A percentile compares a stretch with the other conserved stretches of the same genome.
Conservation (phyloP, 2,113 vertebrate species). For the Corydoras maculifer region DNA sequence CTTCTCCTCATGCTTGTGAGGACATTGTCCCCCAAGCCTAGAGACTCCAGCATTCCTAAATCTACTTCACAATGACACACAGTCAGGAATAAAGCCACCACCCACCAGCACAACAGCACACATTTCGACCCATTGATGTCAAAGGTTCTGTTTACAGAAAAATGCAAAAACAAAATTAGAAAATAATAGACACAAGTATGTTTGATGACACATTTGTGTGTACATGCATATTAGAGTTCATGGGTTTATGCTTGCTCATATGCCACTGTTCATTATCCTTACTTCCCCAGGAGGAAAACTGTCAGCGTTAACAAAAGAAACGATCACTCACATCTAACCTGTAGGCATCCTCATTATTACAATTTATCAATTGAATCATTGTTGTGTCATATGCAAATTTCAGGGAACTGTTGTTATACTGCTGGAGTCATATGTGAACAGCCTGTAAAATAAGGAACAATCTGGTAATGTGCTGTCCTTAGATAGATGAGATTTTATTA, state of each 20-base stretch:
- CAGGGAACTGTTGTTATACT: too few species aligned
- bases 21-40: slow-evolving; percentile 17
- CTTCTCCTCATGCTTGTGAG: neutral
- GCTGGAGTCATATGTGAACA: too few species aligned
- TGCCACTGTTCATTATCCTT: neutral
- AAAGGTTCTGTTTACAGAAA: neutral
- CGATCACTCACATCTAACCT: neutral
- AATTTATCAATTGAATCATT: slow-evolving; percentile 2
- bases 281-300: neutral
- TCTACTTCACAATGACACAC: slow-evolving; percentile 1
- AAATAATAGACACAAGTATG: too few species aligned
- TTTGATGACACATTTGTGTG: too few species aligned
- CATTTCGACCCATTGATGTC: neutral
- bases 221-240: neutral
- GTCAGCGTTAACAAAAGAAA: neutral
- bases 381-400: neutral
- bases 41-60: slow-evolving; percentile 17
- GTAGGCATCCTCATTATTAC: slow-evolving; percentile 1
- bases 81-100: neutral
- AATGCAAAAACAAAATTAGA: neutral
- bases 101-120: neutral
- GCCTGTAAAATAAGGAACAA: too few species aligned
- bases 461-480: too few species aligned
- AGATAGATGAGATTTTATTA: too few species aligned
- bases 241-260: neutral